Base-by-base conservation (phyloP, 92 coral and sea anemone species). In the Actinernus sp. region DNA sequence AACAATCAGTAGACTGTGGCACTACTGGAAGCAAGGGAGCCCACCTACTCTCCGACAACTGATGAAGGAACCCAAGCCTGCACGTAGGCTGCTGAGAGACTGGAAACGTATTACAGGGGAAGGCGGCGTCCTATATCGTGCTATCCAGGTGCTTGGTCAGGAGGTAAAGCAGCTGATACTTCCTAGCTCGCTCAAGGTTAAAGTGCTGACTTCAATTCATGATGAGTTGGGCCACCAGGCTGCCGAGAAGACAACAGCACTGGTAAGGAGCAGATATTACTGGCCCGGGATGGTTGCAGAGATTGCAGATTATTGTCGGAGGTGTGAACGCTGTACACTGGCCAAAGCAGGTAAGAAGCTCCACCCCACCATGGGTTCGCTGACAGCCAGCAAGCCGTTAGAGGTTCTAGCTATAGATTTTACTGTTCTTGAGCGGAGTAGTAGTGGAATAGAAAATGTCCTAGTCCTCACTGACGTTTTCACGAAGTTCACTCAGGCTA, bases 391-490 rank as follows among this genome's bases (percentile, higher is more conserved):
- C 16, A 8, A 60, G 26, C 88, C 81, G 8, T 37, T 63, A 20
- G 67, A 62, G 54, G 74, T 86, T 29, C 59, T 80, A 10, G 93
- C 87, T 36, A 81, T 79, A 38, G 92, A 86, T 59, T 84, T 77
- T 46, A 84, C 84, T 13, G 61, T 79, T 6, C 26, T 86, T 33
- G 83, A 86, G 63, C 68, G 33, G 26, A 68, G 80, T 30, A 68
- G 70, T 34, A 54, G 65, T 58, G 79, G 79, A 37, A 27, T 49
- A 11, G 87, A 86, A 63, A 86, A 79, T 24, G 87, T 86, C 1
- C 58, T 86, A 9, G 83, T 86, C n/a, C 71, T 86, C 17, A 86
- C 84, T 3, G 92, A 86, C 43, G 77, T 79, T 29, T 74, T 73
- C 14, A 18, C 49, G 19, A 33, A 37, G 30, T 75, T 79, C 27